Conservation (phyloP, 2,888 invertebrate species). For the Stenotaenia linearis region DNA sequence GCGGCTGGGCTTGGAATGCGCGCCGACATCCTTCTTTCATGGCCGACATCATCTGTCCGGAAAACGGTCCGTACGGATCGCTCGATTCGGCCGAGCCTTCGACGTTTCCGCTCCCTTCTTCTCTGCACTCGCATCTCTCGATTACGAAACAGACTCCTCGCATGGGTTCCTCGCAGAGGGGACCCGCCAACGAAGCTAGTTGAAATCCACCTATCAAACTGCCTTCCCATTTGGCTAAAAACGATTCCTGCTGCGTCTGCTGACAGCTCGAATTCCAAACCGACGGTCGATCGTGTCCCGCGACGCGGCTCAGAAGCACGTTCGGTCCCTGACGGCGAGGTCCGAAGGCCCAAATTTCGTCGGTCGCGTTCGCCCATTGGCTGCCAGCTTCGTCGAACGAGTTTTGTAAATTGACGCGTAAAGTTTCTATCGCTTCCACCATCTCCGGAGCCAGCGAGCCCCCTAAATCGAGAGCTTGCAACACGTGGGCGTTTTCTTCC, state of each 20-base stretch:
- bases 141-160: constrained; percentile 88
- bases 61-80: constrained; percentile 51
- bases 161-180: constrained; percentile 95
- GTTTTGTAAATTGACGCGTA: constrained; percentile 55
- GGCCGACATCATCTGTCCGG: constrained; percentile 85
- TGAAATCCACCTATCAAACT: constrained; percentile 77
- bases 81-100: neutral
- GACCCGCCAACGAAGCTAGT: constrained; percentile 79
- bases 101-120: neutral
- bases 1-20: constrained; percentile 82
- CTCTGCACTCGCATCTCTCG: constrained; percentile 67
- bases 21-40: constrained; percentile 80
- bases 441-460: constrained; percentile 40
- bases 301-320: constrained; percentile 73
- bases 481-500: constrained; percentile 62
- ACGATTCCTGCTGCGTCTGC: constrained; percentile 40
- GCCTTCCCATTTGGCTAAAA: constrained; percentile 55
- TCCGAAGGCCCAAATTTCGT: constrained; percentile 85
- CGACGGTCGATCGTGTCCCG: constrained; percentile 58
- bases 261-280: constrained; percentile 50
- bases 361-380: constrained; percentile 51
- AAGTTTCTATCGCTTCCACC: constrained; percentile 43
- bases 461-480: constrained; percentile 64
- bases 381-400: constrained; percentile 58
- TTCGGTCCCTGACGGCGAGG: constrained; percentile 85